Base-by-base conservation (phyloP, 2,888 invertebrate genomes). In the Amblyjoppa fuscipennis region DNA sequence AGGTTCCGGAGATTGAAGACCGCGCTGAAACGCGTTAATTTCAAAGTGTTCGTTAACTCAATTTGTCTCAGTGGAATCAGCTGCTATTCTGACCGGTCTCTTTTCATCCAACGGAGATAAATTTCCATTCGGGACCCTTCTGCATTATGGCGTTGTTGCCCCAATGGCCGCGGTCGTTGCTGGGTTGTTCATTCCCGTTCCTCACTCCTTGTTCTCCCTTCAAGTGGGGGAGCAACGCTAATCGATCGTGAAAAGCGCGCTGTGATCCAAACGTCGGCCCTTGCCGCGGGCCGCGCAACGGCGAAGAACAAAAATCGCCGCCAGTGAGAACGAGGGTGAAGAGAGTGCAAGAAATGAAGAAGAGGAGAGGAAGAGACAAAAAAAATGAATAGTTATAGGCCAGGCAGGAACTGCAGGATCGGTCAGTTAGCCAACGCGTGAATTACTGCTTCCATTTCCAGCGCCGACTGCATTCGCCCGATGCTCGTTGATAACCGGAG, bases 221-320 rank as follows among this genome's bases (percentile, higher is more conserved):
- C 68, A 66, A 80, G 70, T 38, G 49, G 68, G 59, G 25, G 41
- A 25, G 53, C 66, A 49, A 66, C 31, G 81, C 84, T 84, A 77
- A 81, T 81, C 77, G 84, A 78, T 81, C 77, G 84, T 69, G 77
- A 81, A 81, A 81, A 84, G 69, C 77, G 53, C 61, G 77, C 61
- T 78, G 73, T 68, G 56, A 81, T 78, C 74, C 81, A 78, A 77
- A 73, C 66, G 73, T 81, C 81, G 56, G 77, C 77, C 45, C 51
- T 69, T 20, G 84, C 77, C 61, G 41, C 28, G 74, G 51, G 68
- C 68, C 6, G n/a, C 51, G 56, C 71, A 61, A 68, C 61, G 34
- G 68, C 49, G 77, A 84, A 34, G 73, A 81, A 74, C 69, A 78
- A 73, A 81, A 77, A 84, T 81, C 25, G 69, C 51, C 61, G 71